Base-by-base conservation (phyloP, 2,113 vertebrate species). In the Macquaria ambigua region DNA sequence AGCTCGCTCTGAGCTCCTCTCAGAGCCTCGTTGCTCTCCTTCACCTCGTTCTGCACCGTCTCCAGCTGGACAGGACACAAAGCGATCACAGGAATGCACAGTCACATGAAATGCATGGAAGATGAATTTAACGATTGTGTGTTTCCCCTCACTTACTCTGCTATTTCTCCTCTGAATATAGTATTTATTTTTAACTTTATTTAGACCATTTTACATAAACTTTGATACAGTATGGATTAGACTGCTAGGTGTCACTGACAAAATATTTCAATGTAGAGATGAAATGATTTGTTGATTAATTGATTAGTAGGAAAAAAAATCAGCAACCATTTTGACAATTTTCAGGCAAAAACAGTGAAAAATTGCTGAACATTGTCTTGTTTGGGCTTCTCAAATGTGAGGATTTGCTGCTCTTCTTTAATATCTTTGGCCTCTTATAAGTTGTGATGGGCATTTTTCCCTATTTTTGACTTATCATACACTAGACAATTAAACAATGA, bases 11-110 rank as follows among this genome's bases (percentile, higher is more conserved):
- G 95, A 52, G 95, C 86, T 11, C 77, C 84, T 46, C 95, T 92
- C 86, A 96, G 84, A 6, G 94, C 94, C 83, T 96, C 95, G 1
- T 95, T 96, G 90, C 81, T 96, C 93, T 96, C 93, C 74, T 92
- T 94, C 87, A 96, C 95, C 78, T 96, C 94, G 7, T 83, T 94
- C 87, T 96, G 95, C 90, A 96, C 93, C 0, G 28, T 92, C 74
- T 96, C 96, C 92, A 96, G 83, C 96, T 96, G 78, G 4, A 63
- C 3, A 21, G 1, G 14, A 69, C 10, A 53, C 39, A 63, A 16
- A 31, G 20, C 10, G 9, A 15, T n/a, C 18, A 48, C n/a, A 28
- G 11, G 20, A 28, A 28, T 6, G 31, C 3, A 55, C 58, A 50
- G 15, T 50, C 21, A 8, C 5, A 66, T 58, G 31, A 25, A 25